A percentile compares a stretch with the other conserved stretches of the same genome.
Evolutionary conservation across 2,113 vertebrate species (phyloP).

Genomic region (Campylomormyrus numenius): DNA sequence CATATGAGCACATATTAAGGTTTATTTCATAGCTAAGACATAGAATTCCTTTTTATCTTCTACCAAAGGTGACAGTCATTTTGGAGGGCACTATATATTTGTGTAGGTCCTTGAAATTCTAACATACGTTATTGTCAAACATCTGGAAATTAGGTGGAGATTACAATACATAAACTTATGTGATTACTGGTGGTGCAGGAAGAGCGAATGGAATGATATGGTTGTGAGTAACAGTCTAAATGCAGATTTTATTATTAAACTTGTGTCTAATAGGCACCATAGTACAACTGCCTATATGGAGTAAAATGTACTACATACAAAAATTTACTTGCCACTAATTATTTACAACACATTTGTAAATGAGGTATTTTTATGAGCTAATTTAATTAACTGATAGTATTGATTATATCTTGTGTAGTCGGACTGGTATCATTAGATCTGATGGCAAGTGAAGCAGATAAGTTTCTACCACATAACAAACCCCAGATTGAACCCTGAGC

Average conservation of each 20-base stretch:
- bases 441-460: background rate
- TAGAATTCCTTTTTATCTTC: background rate
- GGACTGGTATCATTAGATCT: background rate
- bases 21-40: background rate
- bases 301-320: background rate
- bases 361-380: background rate
- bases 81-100: background rate
- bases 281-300: background rate
- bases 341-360: background rate
- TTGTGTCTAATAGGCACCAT: background rate
- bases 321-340: background rate
- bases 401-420: background rate
- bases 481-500: background rate
- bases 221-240: background rate
- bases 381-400: background rate
- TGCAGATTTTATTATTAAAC: background rate
- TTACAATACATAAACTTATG: background rate
- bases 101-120: background rate
- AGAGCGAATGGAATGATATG: background rate
- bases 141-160: background rate
- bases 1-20: background rate
- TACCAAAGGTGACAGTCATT: background rate
- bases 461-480: background rate
- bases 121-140: background rate
- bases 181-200: background rate